These are phyloP conservation scores for Antedon mediterranea DNA, from an alignment of 53 echinoderm and acorn worm genomes.

Conservation along the genomic window DNA sequence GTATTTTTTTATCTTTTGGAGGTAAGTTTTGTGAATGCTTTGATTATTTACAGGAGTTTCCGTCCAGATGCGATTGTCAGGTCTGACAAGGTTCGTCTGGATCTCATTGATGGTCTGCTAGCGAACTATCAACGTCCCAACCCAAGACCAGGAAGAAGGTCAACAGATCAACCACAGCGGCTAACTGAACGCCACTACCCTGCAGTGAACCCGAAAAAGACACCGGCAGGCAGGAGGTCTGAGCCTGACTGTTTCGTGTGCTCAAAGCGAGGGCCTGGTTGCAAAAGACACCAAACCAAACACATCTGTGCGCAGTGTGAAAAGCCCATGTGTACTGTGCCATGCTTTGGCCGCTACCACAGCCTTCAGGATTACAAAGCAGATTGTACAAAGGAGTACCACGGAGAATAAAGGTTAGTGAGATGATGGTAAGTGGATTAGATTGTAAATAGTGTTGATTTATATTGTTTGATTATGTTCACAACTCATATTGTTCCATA, in stretches of 20 bases:
- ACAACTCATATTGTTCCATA: too few species aligned
- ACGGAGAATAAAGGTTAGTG: too few species aligned
- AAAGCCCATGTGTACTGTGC: constrained; percentile 16
- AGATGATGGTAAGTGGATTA: too few species aligned
- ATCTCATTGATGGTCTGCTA: too few species aligned
- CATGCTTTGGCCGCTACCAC: constrained; percentile 19
- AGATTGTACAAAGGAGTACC: not conserved
- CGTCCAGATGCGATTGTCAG: not conserved
- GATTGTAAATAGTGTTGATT: too few species aligned
- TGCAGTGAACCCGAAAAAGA: not conserved
- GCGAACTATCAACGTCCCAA: too few species aligned
- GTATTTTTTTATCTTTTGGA: constrained; percentile 5
- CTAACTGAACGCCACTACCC: constrained; percentile 10
- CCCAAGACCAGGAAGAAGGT: constrained; percentile 10
- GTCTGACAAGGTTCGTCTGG: constrained; percentile 9
- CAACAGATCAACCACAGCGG: constrained; percentile 2
- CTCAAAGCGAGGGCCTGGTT: constrained; percentile 9
- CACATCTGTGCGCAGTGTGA: constrained; percentile 6
- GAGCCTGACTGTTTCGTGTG: constrained; percentile 25
- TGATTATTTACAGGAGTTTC: not conserved
- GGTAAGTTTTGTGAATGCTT: too few species aligned
- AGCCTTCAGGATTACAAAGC: constrained; percentile 16
- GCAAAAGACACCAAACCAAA: constrained; percentile 19
- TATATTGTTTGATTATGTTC: too few species aligned
- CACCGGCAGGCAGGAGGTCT: constrained; percentile 3